Conservation (phyloP, 92 coral and sea anemone genomes). For the Palythoa heliodiscus region DNA sequence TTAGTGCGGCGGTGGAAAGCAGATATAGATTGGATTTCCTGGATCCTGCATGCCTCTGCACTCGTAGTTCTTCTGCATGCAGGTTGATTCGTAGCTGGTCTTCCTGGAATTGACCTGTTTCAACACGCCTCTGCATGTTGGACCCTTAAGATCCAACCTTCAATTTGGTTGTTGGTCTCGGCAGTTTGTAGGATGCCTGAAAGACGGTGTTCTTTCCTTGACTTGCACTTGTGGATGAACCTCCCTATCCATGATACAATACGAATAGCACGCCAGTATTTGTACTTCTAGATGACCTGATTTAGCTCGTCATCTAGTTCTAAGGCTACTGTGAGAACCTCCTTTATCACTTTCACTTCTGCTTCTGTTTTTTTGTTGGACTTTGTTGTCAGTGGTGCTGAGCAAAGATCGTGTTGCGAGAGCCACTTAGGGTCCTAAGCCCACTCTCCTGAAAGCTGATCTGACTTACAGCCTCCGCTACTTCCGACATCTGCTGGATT, state of each 20-base stretch:
- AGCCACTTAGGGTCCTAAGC: slow-evolving; percentile 15
- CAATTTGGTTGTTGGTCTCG: slow-evolving; percentile 35
- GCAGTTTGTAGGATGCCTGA: slow-evolving; percentile 46
- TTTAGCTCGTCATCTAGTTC: slow-evolving; percentile 20
- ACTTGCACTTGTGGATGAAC: slow-evolving; percentile 32
- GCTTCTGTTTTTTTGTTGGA: slow-evolving; percentile 25
- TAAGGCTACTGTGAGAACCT: background rate
- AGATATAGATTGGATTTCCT: slow-evolving; percentile 39
- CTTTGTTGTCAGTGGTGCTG: background rate
- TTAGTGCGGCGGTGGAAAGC: slow-evolving; percentile 18
- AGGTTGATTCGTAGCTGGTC: slow-evolving; percentile 41
- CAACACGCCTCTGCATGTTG: background rate
- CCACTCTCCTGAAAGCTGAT: slow-evolving; percentile 20
- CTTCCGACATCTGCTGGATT: background rate
- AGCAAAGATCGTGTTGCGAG: no score
- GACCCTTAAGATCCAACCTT: slow-evolving; percentile 14
- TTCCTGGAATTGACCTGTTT: slow-evolving; percentile 46
- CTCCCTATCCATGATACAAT: slow-evolving; percentile 30
- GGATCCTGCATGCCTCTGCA: slow-evolving; percentile 43
- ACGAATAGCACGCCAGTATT: slow-evolving; percentile 45
- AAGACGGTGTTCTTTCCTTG: slow-evolving; percentile 9
- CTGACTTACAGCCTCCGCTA: slow-evolving; percentile 18
- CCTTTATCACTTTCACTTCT: background rate
- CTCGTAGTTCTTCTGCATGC: slow-evolving; percentile 13
- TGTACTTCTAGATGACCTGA: slow-evolving; percentile 40